phyloP scores from a whole-genome alignment of 92 coral and sea anemone species.

The Zoanthus solanderi region DNA sequence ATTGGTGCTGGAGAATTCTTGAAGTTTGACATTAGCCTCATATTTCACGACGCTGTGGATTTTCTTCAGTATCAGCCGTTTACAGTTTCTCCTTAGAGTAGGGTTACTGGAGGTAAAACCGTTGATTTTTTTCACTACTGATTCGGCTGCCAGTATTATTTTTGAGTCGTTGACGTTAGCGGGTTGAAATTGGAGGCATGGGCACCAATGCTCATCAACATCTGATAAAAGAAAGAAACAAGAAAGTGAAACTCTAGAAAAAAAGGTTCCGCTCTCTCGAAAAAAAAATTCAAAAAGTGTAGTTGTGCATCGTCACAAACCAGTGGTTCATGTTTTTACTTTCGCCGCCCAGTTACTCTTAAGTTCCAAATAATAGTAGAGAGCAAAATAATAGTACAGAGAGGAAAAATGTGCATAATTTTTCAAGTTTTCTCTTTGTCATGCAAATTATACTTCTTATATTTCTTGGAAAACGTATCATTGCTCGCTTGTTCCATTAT shows the following conservation, averaged over 20 bases:
- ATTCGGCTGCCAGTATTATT: slow-evolving; percentile 61
- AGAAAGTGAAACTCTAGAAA: background rate
- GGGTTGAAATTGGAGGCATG: slow-evolving; percentile 84
- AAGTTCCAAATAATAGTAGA: too few species aligned
- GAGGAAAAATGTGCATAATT: too few species aligned
- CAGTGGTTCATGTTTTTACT: too few species aligned
- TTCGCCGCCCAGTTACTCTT: too few species aligned
- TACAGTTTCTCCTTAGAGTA: slow-evolving; percentile 69
- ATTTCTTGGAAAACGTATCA: too few species aligned
- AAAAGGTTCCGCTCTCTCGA: background rate
- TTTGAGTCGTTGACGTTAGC: slow-evolving; percentile 43
- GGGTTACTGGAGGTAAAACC: slow-evolving; percentile 53
- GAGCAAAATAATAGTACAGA: too few species aligned
- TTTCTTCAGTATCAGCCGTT: slow-evolving; percentile 55
- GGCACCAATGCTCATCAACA: slow-evolving; percentile 97
- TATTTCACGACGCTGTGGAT: slow-evolving; percentile 66
- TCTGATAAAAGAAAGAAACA: slow-evolving; percentile 50
- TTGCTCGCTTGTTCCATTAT: too few species aligned
- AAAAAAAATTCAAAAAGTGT: background rate
- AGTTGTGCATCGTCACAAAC: too few species aligned
- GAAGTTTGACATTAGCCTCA: slow-evolving; percentile 77
- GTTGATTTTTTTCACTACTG: slow-evolving; percentile 72
- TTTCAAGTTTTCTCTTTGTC: too few species aligned
- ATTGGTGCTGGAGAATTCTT: slow-evolving; percentile 69
- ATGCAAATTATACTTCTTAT: too few species aligned